Evolutionary conservation across 1,140 invertebrate species (phyloP).

Genomic region (Schlechtendalia chinensis): DNA sequence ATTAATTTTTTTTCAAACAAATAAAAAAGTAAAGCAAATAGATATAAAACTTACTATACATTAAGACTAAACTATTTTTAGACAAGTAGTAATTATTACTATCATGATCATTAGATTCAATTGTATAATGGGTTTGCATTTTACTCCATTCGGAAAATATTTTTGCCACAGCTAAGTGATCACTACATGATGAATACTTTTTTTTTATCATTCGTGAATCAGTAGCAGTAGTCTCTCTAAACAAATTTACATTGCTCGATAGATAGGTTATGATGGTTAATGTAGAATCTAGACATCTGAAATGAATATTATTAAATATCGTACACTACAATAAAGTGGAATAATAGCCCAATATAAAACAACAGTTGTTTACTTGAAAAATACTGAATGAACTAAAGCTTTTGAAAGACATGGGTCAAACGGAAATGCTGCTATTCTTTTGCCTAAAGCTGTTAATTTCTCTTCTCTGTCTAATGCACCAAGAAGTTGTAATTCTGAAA

Average conservation of each 20-base stretch:
- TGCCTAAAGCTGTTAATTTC: conserved; percentile 63
- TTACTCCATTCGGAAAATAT: conserved; percentile 59
- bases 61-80: conserved; percentile 13
- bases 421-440: conserved; percentile 59
- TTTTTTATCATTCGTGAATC: conserved; percentile 58
- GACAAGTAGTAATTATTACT: neutral
- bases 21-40: neutral
- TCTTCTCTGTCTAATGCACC: conserved; percentile 61
- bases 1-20: neutral
- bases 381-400: conserved; percentile 59
- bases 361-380: conserved; percentile 58
- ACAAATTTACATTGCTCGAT: conserved; percentile 55
- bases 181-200: conserved; percentile 59
- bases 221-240: conserved; percentile 53
- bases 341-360: conserved; percentile 1
- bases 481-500: conserved; percentile 60
- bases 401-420: conserved; percentile 62
- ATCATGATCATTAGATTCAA: conserved; percentile 4
- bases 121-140: conserved; percentile 48
- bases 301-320: conserved; percentile 28
- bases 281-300: conserved; percentile 58
- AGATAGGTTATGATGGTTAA: conserved; percentile 55
- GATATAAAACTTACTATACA: conserved; percentile 53
- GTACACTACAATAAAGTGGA: neutral
- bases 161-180: conserved; percentile 60